A percentile compares a stretch with the other conserved stretches of the same genome.
Evolutionary conservation across 2,888 invertebrate species (phyloP).

Genomic region (Apotomis betuletana): DNA sequence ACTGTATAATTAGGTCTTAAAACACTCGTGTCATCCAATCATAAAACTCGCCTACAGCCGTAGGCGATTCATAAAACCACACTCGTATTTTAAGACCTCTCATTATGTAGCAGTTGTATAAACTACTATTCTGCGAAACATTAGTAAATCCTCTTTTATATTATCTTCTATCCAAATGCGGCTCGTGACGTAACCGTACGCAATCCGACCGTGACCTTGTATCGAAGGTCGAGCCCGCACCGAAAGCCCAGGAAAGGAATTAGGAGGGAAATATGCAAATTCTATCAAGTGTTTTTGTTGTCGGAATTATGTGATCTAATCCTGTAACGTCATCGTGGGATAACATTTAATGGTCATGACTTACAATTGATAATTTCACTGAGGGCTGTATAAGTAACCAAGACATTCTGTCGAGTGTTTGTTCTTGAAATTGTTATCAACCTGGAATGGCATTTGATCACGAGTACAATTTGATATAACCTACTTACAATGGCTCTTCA

Average conservation of each 20-base stretch:
- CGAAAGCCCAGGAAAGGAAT: slow-evolving; percentile 19
- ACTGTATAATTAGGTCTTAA: too few species aligned
- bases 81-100: too few species aligned
- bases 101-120: too few species aligned
- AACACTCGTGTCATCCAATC: too few species aligned
- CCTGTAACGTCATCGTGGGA: slow-evolving; percentile 3
- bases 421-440: too few species aligned
- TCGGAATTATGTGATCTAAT: neutral
- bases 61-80: too few species aligned
- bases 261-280: slow-evolving; percentile 35
- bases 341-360: neutral
- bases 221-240: slow-evolving; percentile 48
- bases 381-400: neutral
- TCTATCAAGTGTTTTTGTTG: slow-evolving; percentile 18
- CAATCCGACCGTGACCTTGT: slow-evolving; percentile 59
- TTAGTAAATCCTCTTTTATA: neutral
- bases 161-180: slow-evolving; percentile 33
- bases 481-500: too few species aligned
- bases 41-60: too few species aligned
- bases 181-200: slow-evolving; percentile 57
- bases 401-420: too few species aligned
- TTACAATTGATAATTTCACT: neutral
- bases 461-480: too few species aligned
- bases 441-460: too few species aligned
- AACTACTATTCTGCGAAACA: too few species aligned